Conservation (phyloP, 2,888 invertebrate genomes). For the Ypsolopha sequella region DNA sequence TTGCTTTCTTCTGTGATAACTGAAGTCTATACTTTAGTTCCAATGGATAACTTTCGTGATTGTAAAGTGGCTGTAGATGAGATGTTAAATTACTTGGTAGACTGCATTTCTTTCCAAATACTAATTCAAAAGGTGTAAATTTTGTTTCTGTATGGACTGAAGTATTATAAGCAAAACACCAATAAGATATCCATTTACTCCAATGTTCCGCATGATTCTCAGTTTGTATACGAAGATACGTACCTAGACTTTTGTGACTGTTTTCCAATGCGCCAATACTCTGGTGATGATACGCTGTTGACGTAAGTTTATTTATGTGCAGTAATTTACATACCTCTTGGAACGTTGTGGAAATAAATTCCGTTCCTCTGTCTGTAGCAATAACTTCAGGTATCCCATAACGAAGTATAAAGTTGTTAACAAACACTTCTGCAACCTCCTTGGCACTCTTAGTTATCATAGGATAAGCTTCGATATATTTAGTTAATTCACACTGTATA, state of each 20-base stretch:
- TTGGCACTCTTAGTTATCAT: background rate
- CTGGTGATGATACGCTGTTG: conserved; percentile 1
- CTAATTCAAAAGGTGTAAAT: conserved; percentile 1
- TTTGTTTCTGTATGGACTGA: conserved; percentile 1
- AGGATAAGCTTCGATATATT: conserved; percentile 1
- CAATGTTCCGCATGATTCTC: background rate
- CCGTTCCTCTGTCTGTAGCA: conserved; percentile 3
- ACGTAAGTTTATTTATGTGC: background rate
- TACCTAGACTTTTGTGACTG: background rate
- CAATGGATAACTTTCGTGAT: conserved; percentile 2
- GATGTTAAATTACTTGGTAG: background rate
- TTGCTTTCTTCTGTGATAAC: background rate
- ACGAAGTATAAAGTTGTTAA: conserved; percentile 5
- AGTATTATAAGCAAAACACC: background rate
- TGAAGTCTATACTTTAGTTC: conserved; percentile 5
- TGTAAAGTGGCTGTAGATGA: background rate
- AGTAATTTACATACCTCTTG: conserved; percentile 3
- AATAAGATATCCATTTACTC: background rate
- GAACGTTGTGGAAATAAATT: conserved; percentile 1
- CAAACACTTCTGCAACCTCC: background rate
- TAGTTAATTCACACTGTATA: conserved; percentile 11
- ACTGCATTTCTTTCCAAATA: background rate
- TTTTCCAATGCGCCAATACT: background rate
- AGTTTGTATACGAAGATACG: background rate
- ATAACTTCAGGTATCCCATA: conserved; percentile 1